These are phyloP conservation scores for Drosophila tristis DNA, from an alignment of 1,140 invertebrate genomes.

Conservation along the genomic window DNA sequence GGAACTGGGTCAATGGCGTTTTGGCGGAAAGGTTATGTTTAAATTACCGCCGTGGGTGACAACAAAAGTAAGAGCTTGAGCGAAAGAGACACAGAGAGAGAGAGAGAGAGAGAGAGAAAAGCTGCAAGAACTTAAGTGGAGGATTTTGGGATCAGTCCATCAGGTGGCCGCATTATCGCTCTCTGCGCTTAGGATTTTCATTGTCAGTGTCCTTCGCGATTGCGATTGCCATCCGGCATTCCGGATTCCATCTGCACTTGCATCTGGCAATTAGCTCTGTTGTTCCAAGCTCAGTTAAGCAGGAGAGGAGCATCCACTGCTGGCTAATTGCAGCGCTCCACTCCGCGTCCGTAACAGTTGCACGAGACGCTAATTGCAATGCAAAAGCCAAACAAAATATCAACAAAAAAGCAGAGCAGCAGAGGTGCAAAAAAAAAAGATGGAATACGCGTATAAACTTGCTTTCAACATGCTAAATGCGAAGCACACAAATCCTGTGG, in stretches of 20 bases:
- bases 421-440: constrained; percentile 17
- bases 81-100: neutral
- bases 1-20: constrained; percentile 52
- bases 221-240: constrained; percentile 5
- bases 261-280: constrained; percentile 62
- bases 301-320: constrained; percentile 29
- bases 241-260: neutral
- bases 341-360: constrained; percentile 48
- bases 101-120: constrained; percentile 1
- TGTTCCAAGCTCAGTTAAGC: constrained; percentile 62
- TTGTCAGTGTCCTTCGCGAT: constrained; percentile 6
- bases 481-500: constrained; percentile 66
- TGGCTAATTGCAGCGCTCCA: constrained; percentile 62
- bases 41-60: constrained; percentile 23
- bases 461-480: constrained; percentile 63
- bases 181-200: constrained; percentile 6
- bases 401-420: constrained; percentile 39
- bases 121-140: too few relatives aligned
- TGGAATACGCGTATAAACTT: constrained; percentile 23
- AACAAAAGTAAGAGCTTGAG: constrained; percentile 1
- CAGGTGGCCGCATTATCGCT: constrained; percentile 7
- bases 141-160: too few relatives aligned
- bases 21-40: constrained; percentile 48
- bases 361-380: constrained; percentile 70
- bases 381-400: constrained; percentile 74